Conservation (phyloP, 2,888 invertebrate species). For the Dichetophora obliterata region DNA sequence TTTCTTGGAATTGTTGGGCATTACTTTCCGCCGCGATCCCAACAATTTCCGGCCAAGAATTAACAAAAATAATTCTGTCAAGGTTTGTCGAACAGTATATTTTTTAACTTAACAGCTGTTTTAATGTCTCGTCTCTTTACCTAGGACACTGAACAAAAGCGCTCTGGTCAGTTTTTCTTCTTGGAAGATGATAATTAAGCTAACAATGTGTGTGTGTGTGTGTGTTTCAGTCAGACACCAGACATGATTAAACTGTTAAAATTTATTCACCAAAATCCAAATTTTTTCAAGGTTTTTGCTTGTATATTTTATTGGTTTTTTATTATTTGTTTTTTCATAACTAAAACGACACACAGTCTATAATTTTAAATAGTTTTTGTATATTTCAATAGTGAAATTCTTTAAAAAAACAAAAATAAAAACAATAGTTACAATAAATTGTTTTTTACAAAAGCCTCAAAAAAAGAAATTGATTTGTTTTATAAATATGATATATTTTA, state of each 20-base stretch:
- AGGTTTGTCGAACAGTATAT: conserved; percentile 72
- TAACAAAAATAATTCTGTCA: conserved; percentile 96
- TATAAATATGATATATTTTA: not conserved
- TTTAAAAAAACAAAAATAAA: conserved; percentile 20
- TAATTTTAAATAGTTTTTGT: conserved; percentile 38
- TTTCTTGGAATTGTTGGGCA: conserved; percentile 94
- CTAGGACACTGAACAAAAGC: conserved; percentile 96
- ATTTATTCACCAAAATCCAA: conserved; percentile 4
- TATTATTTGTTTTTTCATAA: conserved; percentile 6
- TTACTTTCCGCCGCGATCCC: conserved; percentile 98
- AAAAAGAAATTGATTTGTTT: not conserved
- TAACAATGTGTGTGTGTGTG: not conserved
- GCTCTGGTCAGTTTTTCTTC: conserved; percentile 98
- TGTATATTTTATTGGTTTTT: conserved; percentile 35
- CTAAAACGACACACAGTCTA: conserved; percentile 19
- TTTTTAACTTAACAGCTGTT: not conserved
- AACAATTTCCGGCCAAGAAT: conserved; percentile 99
- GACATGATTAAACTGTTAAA: conserved; percentile 3
- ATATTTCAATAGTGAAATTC: conserved; percentile 45
- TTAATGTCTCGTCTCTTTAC: conserved; percentile 48
- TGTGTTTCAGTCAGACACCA: not conserved
- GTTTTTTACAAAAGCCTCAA: conserved; percentile 21
- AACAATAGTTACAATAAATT: conserved; percentile 42
- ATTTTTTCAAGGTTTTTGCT: conserved; percentile 1
- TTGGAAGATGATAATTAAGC: conserved; percentile 80